Evolutionary conservation across 2,113 vertebrate genomes (phyloP).

Genomic region (Oreotrochilus melanogaster): DNA sequence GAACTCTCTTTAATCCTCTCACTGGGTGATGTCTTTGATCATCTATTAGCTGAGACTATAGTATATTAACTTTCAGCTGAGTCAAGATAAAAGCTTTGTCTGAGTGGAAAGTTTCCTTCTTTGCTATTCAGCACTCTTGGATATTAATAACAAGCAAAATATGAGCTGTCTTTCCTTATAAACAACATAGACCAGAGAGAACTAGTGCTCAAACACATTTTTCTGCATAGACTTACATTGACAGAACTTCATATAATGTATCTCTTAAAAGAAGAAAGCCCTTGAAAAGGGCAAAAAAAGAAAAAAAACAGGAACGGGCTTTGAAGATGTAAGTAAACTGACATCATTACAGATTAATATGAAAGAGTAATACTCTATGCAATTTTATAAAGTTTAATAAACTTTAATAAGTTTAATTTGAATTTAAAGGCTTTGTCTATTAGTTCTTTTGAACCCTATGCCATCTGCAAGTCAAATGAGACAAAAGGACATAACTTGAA

Average conservation of each 20-base stretch:
- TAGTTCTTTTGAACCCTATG: not conserved
- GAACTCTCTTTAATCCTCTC: constrained; percentile 60
- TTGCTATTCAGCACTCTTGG: constrained; percentile 42
- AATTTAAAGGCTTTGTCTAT: not conserved
- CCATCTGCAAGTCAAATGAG: not conserved
- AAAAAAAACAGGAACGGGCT: not conserved
- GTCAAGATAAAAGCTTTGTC: constrained; percentile 61
- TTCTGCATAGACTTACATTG: constrained; percentile 34
- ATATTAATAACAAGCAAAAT: constrained; percentile 60
- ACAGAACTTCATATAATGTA: constrained; percentile 17
- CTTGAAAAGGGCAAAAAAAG: not conserved
- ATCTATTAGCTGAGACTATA: constrained; percentile 73
- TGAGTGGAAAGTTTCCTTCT: constrained; percentile 48
- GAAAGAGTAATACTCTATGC: not conserved
- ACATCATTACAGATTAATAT: not conserved
- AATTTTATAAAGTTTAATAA: not conserved
- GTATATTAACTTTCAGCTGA: constrained; percentile 59
- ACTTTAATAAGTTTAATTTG: not conserved
- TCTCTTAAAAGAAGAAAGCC: constrained; percentile 22
- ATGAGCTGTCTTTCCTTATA: constrained; percentile 62
- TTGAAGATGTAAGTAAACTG: constrained; percentile 3
- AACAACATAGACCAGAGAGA: constrained; percentile 38
- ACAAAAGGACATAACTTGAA: not conserved
- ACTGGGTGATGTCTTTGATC: constrained; percentile 65
- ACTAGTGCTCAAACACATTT: constrained; percentile 45